Conservation (phyloP, 2,113 vertebrate genomes). For the Felis chaus region DNA sequence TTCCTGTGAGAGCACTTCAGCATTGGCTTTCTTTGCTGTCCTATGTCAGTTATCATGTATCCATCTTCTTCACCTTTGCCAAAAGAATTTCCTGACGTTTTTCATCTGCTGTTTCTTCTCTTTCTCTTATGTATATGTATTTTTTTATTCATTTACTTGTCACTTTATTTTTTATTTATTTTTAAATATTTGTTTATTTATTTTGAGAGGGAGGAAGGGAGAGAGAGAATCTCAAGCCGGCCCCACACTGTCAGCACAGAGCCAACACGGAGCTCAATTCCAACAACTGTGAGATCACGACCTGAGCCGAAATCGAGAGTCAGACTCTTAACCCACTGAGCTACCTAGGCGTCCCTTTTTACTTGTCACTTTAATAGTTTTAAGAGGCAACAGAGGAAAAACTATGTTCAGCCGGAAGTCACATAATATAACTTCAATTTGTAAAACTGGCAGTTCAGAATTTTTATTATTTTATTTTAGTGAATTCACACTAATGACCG, state of each 20-base stretch:
- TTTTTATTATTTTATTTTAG: not conserved
- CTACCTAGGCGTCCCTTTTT: not conserved
- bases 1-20: not conserved
- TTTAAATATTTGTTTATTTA: too few relatives aligned
- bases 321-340: too few relatives aligned
- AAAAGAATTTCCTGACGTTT: not conserved
- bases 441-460: not conserved
- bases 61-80: not conserved
- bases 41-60: not conserved
- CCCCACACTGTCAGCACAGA: too few relatives aligned
- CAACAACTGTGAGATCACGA: too few relatives aligned
- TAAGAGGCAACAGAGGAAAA: not conserved
- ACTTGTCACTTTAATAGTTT: not conserved
- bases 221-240: too few relatives aligned
- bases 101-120: not conserved
- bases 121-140: not conserved
- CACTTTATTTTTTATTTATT: too few relatives aligned
- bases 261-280: too few relatives aligned
- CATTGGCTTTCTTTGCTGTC: not conserved
- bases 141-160: not conserved
- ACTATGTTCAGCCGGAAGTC: not conserved
- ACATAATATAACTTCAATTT: not conserved
- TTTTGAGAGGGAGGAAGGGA: too few relatives aligned
- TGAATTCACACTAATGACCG: not conserved
- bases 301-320: too few relatives aligned